These are phyloP conservation scores for Desoria tigrina DNA, from an alignment of 2,888 invertebrate genomes.

Conservation along the genomic window DNA sequence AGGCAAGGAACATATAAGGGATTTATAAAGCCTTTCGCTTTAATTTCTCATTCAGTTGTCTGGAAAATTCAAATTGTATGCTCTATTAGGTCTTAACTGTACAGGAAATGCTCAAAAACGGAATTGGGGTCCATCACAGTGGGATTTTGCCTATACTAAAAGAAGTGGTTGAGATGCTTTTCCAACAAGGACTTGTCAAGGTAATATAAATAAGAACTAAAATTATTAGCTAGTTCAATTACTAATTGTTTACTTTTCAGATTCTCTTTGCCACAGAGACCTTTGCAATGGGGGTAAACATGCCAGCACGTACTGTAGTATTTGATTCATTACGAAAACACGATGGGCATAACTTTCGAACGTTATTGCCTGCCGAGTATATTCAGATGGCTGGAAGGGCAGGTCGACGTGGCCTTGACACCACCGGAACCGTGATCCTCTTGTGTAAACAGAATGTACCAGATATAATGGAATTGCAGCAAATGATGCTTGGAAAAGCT, in stretches of 20 bases:
- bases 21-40: no score
- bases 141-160: slow-evolving; percentile 98
- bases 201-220: slow-evolving; percentile 58
- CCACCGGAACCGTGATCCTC: slow-evolving; percentile 92
- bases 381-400: slow-evolving; percentile 99
- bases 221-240: neutral
- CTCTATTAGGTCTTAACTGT: slow-evolving; percentile 65
- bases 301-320: slow-evolving; percentile 97
- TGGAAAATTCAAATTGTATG: no score
- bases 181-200: slow-evolving; percentile 88
- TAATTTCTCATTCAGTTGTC: no score
- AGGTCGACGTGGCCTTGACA: slow-evolving; percentile 88
- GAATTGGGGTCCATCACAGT: slow-evolving; percentile 97
- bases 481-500: slow-evolving; percentile 83
- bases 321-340: slow-evolving; percentile 90
- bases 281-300: slow-evolving; percentile 99
- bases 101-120: slow-evolving; percentile 72
- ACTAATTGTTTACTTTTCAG: slow-evolving; percentile 61
- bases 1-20: no score
- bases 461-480: slow-evolving; percentile 69
- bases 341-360: slow-evolving; percentile 78
- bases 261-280: slow-evolving; percentile 98
- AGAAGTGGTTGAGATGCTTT: slow-evolving; percentile 97
- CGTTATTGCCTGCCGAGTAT: slow-evolving; percentile 87
- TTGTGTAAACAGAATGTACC: slow-evolving; percentile 79